phyloP scores from a whole-genome alignment of 2,113 vertebrate species.

The Gasterosteus aculeatus region DNA sequence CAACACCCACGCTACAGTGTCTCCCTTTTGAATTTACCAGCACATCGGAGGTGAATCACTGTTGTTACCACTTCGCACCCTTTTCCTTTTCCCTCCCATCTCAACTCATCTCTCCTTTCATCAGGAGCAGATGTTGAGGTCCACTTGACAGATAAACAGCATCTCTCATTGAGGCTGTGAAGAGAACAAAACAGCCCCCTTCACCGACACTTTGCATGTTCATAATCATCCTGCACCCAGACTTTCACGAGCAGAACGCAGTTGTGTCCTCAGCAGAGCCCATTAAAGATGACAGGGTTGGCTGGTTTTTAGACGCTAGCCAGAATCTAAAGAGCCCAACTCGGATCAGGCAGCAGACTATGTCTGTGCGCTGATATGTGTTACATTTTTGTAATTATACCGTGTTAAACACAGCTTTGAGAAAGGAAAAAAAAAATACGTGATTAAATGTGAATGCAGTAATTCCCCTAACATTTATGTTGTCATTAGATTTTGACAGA shows the following conservation, averaged over 20 bases:
- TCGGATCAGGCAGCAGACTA: neutral
- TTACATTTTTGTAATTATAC: neutral
- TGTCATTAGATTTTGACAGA: neutral
- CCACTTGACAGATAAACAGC: constrained; percentile 68
- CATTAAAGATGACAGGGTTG: constrained; percentile 29
- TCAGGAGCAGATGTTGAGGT: constrained; percentile 72
- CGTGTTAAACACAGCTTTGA: neutral
- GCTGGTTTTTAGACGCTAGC: neutral
- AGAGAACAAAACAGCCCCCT: constrained; percentile 59
- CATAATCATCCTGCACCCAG: constrained; percentile 46
- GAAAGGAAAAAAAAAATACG: neutral
- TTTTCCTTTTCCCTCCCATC: constrained; percentile 29
- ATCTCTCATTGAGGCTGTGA: constrained; percentile 50
- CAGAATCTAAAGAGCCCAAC: constrained; percentile 6
- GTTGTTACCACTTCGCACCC: constrained; percentile 36
- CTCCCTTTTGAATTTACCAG: constrained; percentile 40
- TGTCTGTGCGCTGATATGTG: constrained; percentile 1
- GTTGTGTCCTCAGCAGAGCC: constrained; percentile 34
- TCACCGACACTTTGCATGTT: constrained; percentile 63
- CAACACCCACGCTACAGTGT: neutral
- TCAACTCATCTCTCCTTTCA: constrained; percentile 57
- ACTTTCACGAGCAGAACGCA: constrained; percentile 45
- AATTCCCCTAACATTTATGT: neutral
- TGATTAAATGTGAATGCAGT: neutral
- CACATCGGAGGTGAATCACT: constrained; percentile 46